Conservation (phyloP, 2,113 vertebrate genomes). For the Ramphastos sulfuratus region DNA sequence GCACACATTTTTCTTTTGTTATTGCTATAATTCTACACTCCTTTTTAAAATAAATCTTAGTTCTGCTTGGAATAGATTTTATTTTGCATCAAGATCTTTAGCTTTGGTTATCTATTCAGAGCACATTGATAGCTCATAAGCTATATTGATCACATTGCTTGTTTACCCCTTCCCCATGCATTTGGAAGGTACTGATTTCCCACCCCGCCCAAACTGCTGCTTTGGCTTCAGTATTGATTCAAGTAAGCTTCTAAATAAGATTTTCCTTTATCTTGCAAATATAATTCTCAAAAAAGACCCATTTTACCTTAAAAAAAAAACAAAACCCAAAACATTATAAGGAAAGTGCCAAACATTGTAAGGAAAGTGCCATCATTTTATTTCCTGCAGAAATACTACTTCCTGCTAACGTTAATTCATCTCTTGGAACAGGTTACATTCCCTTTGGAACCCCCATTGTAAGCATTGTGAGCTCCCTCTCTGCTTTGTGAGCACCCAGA, state of each 20-base stretch:
- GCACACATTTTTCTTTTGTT: background rate
- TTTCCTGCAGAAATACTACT: background rate
- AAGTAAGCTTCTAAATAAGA: background rate
- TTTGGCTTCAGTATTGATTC: background rate
- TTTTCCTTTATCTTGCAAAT: background rate
- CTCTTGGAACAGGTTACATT: conserved; percentile 83
- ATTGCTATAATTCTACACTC: background rate
- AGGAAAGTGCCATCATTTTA: background rate
- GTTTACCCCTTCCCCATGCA: background rate
- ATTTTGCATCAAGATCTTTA: background rate
- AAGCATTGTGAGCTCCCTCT: conserved; percentile 60
- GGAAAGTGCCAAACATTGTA: background rate
- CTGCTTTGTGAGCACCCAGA: background rate
- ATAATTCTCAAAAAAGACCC: background rate
- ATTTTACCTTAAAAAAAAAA: background rate
- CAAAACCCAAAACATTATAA: background rate
- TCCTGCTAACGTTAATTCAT: too few relatives aligned
- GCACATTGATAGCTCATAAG: background rate
- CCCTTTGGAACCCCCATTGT: conserved; percentile 95
- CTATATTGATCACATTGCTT: background rate
- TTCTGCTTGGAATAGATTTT: background rate
- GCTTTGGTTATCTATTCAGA: background rate
- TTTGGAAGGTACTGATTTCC: background rate
- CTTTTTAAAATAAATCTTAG: background rate
- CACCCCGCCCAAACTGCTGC: background rate